Evolutionary conservation across 2,797 vertebrate genomes (phyloP), one percentile per base, ranked within the genome.

Genomic region (Leuciscus waleckii): DNA sequence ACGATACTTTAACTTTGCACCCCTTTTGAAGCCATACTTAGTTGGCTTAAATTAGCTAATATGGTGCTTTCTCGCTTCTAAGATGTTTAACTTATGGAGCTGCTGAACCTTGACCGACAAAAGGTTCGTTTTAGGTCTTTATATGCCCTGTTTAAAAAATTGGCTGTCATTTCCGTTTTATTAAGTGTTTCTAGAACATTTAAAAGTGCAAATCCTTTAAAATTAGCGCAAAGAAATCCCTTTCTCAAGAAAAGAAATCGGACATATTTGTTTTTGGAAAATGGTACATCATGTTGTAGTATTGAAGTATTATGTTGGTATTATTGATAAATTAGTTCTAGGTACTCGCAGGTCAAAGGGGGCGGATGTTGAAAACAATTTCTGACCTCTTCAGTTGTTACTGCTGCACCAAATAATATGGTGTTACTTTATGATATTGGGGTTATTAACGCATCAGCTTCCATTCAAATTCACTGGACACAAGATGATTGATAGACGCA

Each of bases 21-120:
- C 86, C 49, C 21, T 56, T 85, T 77, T 43, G 5, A 88, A 86
- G 86, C 79, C 84, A 82, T 80, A 77, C 69, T 46, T 85, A 35
- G 56, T 32, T 84, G 49, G 65, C 82, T 86, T 39, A 74, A 81
- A 82, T 61, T 8, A 11, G 76, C 32, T 77, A 26, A 75, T 58
- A 70, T 49, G 63, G 82, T 81, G 78, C 80, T 79, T 35, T 83
- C 65, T 73, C 51, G 61, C 73, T 79, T 51, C n/a, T 58, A 76
- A 77, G 4, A 84, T 58, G 69, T 51, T 78, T 67, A 63, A 41
- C 35, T 58, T 41, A 63, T 4, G 39, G 51, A 81, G n/a, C 71
- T 69, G 35, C 71, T 63, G 35, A 81, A 81, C 67, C 67, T 79
- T 61, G 39, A 35, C 49, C 80, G 63, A 35, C 39, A 37, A 79